These are phyloP conservation scores for Condylostylus longicornis DNA, from an alignment of 1,140 invertebrate genomes.

Conservation along the genomic window DNA sequence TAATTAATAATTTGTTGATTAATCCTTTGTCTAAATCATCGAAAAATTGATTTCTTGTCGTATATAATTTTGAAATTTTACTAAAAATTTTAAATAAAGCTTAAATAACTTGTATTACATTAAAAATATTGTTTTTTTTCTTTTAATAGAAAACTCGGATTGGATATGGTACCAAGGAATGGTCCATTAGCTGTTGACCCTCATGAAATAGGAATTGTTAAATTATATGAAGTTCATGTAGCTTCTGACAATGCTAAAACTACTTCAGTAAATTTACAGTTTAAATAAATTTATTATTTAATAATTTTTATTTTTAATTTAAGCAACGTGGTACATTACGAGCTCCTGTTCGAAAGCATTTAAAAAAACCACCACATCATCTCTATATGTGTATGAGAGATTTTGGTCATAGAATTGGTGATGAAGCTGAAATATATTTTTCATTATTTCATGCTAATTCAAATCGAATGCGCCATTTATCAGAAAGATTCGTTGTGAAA, in stretches of 20 bases:
- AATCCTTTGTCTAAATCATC: too few relatives aligned
- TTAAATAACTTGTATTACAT: too few relatives aligned
- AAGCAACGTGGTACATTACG: constrained; percentile 53
- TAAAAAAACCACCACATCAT: constrained; percentile 62
- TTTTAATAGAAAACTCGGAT: constrained; percentile 70
- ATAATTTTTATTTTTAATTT: constrained; percentile 3
- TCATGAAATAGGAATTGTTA: constrained; percentile 70
- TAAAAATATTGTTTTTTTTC: too few relatives aligned
- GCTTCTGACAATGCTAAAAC: constrained; percentile 65
- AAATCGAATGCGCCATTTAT: constrained; percentile 47
- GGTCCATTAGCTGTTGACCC: constrained; percentile 78
- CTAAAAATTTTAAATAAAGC: too few relatives aligned
- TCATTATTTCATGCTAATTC: constrained; percentile 64
- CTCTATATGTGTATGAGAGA: constrained; percentile 77
- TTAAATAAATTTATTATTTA: constrained; percentile 1
- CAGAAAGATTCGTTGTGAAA: constrained; percentile 73
- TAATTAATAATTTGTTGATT: too few relatives aligned
- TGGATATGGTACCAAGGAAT: constrained; percentile 79
- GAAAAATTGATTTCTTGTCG: too few relatives aligned
- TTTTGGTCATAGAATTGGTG: constrained; percentile 69
- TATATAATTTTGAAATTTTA: too few relatives aligned
- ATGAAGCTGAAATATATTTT: constrained; percentile 78
- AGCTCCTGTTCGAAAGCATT: constrained; percentile 43
- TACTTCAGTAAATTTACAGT: constrained; percentile 43
- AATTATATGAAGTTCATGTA: constrained; percentile 75